Evolutionary conservation across 2,888 invertebrate species (phyloP), one percentile per base, ranked within the genome.

Genomic region (Hirtodrosophila histrioides): DNA sequence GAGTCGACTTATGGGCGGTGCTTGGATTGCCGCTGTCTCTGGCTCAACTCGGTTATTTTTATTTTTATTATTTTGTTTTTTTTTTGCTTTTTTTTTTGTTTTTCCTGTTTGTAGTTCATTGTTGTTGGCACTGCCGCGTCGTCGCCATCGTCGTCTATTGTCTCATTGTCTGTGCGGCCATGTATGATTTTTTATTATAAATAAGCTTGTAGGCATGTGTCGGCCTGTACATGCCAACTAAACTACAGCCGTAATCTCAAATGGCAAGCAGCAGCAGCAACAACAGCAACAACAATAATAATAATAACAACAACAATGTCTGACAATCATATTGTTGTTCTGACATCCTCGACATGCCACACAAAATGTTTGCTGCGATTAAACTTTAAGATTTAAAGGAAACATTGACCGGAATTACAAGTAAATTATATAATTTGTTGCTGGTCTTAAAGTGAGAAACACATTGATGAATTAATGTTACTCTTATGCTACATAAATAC

Each of bases 121-220:
- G 53, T 51, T 50, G 43, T 61, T 45, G 36, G 40, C 44, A 35
- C n/a, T 50, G 43, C n/a, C 57, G 44, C 39, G n/a, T 58, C 36
- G 36, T 24, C 49, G 41, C 39, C 46, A 39, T 43, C 54, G 43
- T 50, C 50, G 48, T 66, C 79, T 70, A 87, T 87, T 82, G 82
- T 82, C 82, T 87, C 88, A 82, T 82, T 82, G 88, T 83, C 77
- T 83, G 80, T 73, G 86, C 67, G 77, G 70, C 77, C 83, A 79
- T 87, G 86, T 87, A 86, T 87, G 88, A 87, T 75, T 87, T 82
- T 82, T 68, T 87, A 83, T 86, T 82, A 83, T 86, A 83, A 86
- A 86, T 76, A 83, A 75, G 87, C 87, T 75, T 71, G 82, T 78
- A 85, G 79, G 87, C 78, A 75, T 85, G 79, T 87, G 72, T 72